phyloP scores from a whole-genome alignment of 2,113 vertebrate species.

The Leucoraja erinaceus region DNA sequence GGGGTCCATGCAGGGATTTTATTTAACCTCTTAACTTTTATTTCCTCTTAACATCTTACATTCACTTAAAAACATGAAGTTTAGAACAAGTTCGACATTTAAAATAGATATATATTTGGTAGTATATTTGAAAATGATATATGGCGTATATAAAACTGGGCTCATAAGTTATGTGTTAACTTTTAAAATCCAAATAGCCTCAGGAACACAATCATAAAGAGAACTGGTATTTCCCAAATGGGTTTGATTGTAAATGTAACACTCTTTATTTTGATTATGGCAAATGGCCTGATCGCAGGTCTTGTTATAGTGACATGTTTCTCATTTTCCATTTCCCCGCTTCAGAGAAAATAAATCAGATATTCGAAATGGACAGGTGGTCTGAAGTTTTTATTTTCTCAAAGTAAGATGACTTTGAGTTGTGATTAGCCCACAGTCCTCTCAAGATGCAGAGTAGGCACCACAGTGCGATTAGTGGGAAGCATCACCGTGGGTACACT shows the following conservation, averaged over 20 bases:
- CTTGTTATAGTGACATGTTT: not conserved
- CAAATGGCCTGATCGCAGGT: not conserved
- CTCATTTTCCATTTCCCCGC: constrained; percentile 31
- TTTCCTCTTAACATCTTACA: not conserved
- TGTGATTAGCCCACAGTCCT: not conserved
- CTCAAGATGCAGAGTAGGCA: not conserved
- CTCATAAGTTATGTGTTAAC: constrained; percentile 4
- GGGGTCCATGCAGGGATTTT: too few relatives aligned
- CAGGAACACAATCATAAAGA: not conserved
- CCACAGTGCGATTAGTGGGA: not conserved
- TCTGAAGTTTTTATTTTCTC: constrained; percentile 37
- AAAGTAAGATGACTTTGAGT: constrained; percentile 39
- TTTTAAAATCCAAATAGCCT: constrained; percentile 32
- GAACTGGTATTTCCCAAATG: constrained; percentile 28
- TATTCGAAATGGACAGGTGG: constrained; percentile 37
- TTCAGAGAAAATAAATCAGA: constrained; percentile 24
- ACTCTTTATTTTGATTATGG: constrained; percentile 18
- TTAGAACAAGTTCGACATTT: not conserved
- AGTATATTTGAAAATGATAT: too few relatives aligned
- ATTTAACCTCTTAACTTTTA: not conserved
- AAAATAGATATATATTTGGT: too few relatives aligned
- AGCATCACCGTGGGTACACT: not conserved
- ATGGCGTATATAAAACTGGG: not conserved
- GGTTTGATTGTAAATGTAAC: constrained; percentile 9
- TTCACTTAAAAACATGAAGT: not conserved